phyloP scores from a whole-genome alignment of 2,113 vertebrate species.

The Saiga tatarica region DNA sequence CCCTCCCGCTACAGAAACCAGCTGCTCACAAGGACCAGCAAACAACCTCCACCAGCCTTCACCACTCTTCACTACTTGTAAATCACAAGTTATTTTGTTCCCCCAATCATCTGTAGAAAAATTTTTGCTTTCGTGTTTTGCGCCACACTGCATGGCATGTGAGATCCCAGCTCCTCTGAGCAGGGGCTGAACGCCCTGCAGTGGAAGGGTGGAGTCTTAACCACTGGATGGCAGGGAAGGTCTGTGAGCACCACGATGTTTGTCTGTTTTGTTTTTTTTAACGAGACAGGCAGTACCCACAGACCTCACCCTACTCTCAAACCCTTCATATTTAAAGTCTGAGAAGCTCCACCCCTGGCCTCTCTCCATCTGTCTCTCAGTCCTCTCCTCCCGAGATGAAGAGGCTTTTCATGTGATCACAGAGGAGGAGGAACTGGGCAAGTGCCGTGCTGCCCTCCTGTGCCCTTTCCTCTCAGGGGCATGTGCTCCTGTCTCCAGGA shows the following conservation, averaged over 20 bases:
- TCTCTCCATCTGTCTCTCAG: neutral
- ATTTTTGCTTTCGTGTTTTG: neutral
- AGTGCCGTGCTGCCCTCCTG: neutral
- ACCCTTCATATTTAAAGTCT: neutral
- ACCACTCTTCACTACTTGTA: neutral
- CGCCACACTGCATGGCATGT: neutral
- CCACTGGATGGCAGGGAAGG: neutral
- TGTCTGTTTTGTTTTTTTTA: neutral
- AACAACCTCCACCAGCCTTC: neutral
- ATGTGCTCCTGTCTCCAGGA: neutral
- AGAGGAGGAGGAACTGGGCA: neutral
- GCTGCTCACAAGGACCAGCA: neutral
- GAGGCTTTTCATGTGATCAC: neutral
- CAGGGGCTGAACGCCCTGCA: neutral
- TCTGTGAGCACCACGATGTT: neutral
- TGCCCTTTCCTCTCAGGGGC: neutral
- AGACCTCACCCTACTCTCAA: neutral
- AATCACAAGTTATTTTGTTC: neutral
- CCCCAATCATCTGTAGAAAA: neutral
- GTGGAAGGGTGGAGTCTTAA: neutral
- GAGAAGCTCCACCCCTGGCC: neutral
- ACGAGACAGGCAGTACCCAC: neutral
- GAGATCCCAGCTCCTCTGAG: neutral
- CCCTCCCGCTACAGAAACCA: neutral
- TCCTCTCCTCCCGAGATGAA: neutral